A percentile compares a stretch with the other conserved stretches of the same genome.
Conservation (phyloP, 2,888 invertebrate genomes). For the Colostygia pectinataria region DNA sequence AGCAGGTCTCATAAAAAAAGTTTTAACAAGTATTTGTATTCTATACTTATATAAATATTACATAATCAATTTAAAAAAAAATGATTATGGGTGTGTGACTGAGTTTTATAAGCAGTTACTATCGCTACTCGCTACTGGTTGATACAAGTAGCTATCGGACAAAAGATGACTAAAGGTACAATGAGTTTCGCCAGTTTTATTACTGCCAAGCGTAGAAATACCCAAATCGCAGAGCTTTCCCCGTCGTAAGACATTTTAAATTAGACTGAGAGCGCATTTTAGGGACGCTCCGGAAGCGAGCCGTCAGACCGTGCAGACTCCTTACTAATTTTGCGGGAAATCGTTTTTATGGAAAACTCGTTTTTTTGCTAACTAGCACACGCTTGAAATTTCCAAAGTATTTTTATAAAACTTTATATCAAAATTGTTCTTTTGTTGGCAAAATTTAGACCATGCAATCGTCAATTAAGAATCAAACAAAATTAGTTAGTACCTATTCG, state of each 20-base stretch:
- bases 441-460: constrained; percentile 60
- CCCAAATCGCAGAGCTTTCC: constrained; percentile 63
- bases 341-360: constrained; percentile 20
- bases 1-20: constrained; percentile 22
- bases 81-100: no score
- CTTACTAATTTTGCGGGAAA: constrained; percentile 29
- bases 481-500: constrained; percentile 46
- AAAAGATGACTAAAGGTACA: constrained; percentile 34
- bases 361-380: constrained; percentile 11
- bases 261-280: constrained; percentile 33
- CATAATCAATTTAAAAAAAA: no score
- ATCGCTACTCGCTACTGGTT: no score
- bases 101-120: constrained; percentile 1
- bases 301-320: constrained; percentile 27
- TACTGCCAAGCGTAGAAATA: constrained; percentile 49
- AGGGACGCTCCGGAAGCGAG: constrained; percentile 23
- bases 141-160: no score
- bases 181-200: constrained; percentile 30
- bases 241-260: constrained; percentile 30
- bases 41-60: no score
- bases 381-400: constrained; percentile 20
- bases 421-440: constrained; percentile 42
- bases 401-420: constrained; percentile 22
- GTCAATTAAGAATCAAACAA: constrained; percentile 70
- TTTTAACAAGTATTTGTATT: constrained; percentile 11